A percentile compares a stretch with the other conserved stretches of the same genome.
Evolutionary conservation across 2,888 invertebrate genomes (phyloP).

Genomic region (Seira ritae): DNA sequence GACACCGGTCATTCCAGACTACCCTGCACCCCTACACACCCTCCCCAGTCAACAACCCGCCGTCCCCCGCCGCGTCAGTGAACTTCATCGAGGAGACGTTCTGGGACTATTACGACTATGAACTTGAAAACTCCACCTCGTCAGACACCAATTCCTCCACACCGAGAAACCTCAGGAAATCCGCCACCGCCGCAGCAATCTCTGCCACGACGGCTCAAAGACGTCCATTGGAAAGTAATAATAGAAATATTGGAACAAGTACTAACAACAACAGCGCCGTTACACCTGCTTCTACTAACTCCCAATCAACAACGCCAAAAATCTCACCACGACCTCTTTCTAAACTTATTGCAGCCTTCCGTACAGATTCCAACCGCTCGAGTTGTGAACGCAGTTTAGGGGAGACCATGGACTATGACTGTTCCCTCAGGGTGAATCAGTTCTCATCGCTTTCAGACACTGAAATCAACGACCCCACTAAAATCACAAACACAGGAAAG

Average conservation of each 20-base stretch:
- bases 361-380: constrained; percentile 70
- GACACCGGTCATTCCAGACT: constrained; percentile 70
- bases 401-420: constrained; percentile 71
- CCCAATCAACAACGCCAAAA: not conserved
- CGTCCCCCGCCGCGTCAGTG: constrained; percentile 70
- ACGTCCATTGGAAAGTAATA: constrained; percentile 37
- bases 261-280: not conserved
- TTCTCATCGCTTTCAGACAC: constrained; percentile 65
- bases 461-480: constrained; percentile 63
- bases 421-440: constrained; percentile 58
- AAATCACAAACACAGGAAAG: constrained; percentile 26
- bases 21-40: constrained; percentile 72
- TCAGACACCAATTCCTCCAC: constrained; percentile 61
- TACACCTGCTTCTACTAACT: not conserved
- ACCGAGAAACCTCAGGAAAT: constrained; percentile 54
- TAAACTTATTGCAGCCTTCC: constrained; percentile 43
- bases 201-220: constrained; percentile 31
- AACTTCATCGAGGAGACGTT: constrained; percentile 73
- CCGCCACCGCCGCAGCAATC: constrained; percentile 44
- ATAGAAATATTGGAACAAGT: constrained; percentile 28
- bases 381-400: constrained; percentile 73
- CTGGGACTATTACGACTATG: constrained; percentile 73
- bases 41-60: constrained; percentile 52
- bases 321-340: not conserved
- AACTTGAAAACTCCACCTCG: constrained; percentile 61